phyloP scores from a whole-genome alignment of 2,797 vertebrate genomes.

The Cynopterus sphinx region DNA sequence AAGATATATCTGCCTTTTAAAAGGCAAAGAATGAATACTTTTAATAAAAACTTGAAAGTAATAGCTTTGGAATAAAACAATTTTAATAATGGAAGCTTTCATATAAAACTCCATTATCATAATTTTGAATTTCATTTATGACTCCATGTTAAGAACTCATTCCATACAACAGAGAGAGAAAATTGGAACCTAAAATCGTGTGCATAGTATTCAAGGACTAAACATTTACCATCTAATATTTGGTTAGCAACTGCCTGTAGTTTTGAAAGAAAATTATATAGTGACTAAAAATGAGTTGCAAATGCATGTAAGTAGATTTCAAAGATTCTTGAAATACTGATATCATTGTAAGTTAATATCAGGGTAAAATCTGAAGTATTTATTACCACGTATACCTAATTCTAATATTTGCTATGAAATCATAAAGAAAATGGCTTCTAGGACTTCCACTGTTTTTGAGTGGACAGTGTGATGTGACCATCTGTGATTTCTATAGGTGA shows the following conservation, averaged over 20 bases:
- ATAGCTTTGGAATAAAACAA: not conserved
- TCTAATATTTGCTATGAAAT: not conserved
- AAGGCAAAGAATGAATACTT: not conserved
- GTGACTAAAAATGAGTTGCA: not conserved
- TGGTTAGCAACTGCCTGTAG: not conserved
- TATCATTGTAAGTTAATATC: not conserved
- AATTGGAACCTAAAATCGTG: not conserved
- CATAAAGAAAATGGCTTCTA: not conserved
- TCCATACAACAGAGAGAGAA: not conserved
- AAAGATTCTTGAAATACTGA: not conserved
- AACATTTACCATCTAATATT: not conserved
- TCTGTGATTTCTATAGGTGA: not conserved
- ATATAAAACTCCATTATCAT: not conserved
- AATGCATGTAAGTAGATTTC: not conserved
- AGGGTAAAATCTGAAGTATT: not conserved
- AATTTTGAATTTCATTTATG: not conserved
- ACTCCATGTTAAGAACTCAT: not conserved
- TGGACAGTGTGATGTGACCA: no score
- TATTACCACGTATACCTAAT: not conserved
- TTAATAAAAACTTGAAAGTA: not conserved
- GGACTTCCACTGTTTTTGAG: not conserved
- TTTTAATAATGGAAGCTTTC: slow-evolving; percentile 22
- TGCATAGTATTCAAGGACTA: not conserved
- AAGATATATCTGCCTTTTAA: not conserved
- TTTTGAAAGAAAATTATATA: slow-evolving; percentile 31